Evolutionary conservation across 2,888 invertebrate species (phyloP), one percentile per base, ranked within the genome.

Genomic region (Conops quadrifasciatus): DNA sequence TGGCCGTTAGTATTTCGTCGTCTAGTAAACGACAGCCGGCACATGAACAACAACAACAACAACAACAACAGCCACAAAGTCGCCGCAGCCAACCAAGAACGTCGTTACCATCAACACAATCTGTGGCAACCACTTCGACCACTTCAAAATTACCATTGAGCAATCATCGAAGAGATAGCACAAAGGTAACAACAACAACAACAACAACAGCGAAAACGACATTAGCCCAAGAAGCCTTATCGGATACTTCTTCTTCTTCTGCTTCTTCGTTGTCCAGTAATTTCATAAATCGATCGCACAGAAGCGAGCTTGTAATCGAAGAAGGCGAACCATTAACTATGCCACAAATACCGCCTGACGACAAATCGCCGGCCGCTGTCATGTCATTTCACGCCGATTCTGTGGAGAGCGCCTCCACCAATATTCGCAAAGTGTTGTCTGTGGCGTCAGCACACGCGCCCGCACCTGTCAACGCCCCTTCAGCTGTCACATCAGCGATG

Each of bases 301-400:
- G 88, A 78, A 89, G 88, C 77, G 89, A 89, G 72, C 88, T 90
- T 74, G 88, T 87, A 67, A 88, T 90, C 3, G 90, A 90, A 77
- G 90, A 90, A 80, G 85, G 85, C 2, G 88, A 88, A 66, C 89
- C 89, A 4, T 87, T 88, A 68, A 89, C 88, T 53, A 78, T 77
- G 76, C 30, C 64, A n/a, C 72, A 69, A 13, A 62, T 63, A 28
- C 65, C 28, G 30, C 45, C 24, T 15, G 43, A 26, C 24, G 49
- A 2, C 51, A 49, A 5, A 5, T 49, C 49, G n/a, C n/a, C n/a
- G n/a, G 53, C 53, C 58, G 24, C 43, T 45, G 9, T 1, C 43
- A 45, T 16, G 26, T 28, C 7, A 19, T 49, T 49, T 19, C 5
- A 78, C 13, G 72, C 76, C 30, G 84, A 84, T 67, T 82, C 84